These are phyloP conservation scores for Pangasianodon gigas DNA, from an alignment of 2,113 vertebrate genomes.

Conservation along the genomic window DNA sequence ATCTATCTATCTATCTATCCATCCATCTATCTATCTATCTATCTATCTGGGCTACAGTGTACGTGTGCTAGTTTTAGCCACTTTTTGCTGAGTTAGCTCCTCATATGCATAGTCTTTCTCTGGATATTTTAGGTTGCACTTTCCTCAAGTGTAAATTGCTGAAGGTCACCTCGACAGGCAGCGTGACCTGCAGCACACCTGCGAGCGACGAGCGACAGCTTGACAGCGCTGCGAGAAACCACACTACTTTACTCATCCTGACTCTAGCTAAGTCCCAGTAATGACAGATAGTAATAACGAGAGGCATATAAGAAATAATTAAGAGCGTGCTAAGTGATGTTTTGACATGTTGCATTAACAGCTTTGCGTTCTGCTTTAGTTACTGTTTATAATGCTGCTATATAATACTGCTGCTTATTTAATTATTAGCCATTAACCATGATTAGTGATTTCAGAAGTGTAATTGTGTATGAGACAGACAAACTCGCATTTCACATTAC, in stretches of 20 bases:
- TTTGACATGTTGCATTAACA: background rate
- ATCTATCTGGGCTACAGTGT: background rate
- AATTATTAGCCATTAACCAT: background rate
- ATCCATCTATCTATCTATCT: background rate
- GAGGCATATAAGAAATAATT: background rate
- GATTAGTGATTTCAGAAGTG: background rate
- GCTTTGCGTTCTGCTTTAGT: background rate
- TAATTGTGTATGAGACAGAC: background rate
- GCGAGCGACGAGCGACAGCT: conserved; percentile 2
- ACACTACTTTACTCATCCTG: background rate
- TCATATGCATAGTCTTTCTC: background rate
- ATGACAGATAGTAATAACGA: background rate
- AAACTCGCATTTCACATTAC: background rate
- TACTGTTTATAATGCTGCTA: background rate
- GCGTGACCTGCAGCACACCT: conserved; percentile 4
- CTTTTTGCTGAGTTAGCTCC: background rate
- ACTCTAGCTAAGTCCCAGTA: background rate
- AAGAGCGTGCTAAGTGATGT: background rate
- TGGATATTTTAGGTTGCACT: background rate
- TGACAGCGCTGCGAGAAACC: background rate
- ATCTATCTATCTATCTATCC: background rate
- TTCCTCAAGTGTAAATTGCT: conserved; percentile 1
- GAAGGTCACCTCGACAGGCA: conserved; percentile 18
- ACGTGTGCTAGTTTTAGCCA: background rate
- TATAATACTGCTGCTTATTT: background rate